Percentiles rank a stretch among this genome's conserved stretches.
Conservation (phyloP, 2,888 invertebrate species). For the Branchellion lobata region DNA sequence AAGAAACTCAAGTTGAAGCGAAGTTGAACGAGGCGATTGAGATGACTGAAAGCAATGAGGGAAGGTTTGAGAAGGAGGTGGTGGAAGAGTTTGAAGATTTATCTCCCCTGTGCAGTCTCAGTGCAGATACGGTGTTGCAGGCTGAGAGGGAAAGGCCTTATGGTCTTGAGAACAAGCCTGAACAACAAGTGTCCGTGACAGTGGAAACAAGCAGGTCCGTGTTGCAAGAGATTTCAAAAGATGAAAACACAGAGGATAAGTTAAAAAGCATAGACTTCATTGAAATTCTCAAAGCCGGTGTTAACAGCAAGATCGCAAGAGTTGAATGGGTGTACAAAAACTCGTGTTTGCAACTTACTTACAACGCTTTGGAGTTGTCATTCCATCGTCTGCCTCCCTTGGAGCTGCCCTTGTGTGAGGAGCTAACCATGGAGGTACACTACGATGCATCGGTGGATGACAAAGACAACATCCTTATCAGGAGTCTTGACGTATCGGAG, state of each 20-base stretch:
- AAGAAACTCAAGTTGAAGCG: not conserved
- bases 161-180: not conserved
- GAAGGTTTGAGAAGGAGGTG: not conserved
- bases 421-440: constrained; percentile 31
- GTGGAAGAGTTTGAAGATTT: not conserved
- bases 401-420: constrained; percentile 1
- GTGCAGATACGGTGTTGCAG: not conserved
- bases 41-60: not conserved
- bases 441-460: not conserved
- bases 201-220: not conserved
- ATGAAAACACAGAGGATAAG: no score
- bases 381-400: not conserved
- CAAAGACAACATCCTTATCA: not conserved
- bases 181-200: not conserved
- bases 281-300: not conserved
- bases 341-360: not conserved
- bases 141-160: not conserved
- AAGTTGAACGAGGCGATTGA: not conserved
- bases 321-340: not conserved
- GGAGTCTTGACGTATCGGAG: not conserved
- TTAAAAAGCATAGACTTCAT: not conserved
- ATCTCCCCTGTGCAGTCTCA: not conserved
- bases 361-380: not conserved
- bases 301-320: not conserved
- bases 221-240: no score